Evolutionary conservation across 2,113 vertebrate species (phyloP).

Genomic region (Cyphomyrus discorhynchus): DNA sequence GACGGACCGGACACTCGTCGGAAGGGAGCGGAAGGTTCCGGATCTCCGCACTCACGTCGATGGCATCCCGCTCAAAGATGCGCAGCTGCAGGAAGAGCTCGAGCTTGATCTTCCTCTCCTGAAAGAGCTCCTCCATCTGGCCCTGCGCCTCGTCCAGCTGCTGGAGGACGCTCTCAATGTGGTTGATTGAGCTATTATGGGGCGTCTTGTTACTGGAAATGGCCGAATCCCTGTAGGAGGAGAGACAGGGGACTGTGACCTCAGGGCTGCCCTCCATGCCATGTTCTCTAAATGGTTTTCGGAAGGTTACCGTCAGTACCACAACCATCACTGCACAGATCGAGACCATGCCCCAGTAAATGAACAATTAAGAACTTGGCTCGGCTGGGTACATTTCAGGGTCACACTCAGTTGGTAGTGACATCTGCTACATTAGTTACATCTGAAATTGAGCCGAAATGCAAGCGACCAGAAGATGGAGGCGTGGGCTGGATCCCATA

Average conservation of each 20-base stretch:
- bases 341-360: neutral
- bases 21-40: neutral
- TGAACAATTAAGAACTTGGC: neutral
- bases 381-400: neutral
- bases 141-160: conserved; percentile 97
- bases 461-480: neutral
- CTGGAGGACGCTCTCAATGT: conserved; percentile 95
- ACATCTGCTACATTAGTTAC: neutral
- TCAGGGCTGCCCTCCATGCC: neutral
- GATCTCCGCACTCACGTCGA: conserved; percentile 78
- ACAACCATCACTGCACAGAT: neutral
- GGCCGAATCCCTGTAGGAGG: conserved; percentile 83
- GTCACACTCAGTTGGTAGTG: neutral
- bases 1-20: neutral
- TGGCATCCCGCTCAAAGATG: conserved; percentile 93
- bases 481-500: neutral
- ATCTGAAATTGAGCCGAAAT: neutral
- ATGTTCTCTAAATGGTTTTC: neutral
- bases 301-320: neutral
- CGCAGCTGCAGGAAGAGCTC: conserved; percentile 96
- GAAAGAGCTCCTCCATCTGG: conserved; percentile 98
- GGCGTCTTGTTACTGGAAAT: conserved; percentile 98
- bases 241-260: neutral
- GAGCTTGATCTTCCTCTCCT: conserved; percentile 97
- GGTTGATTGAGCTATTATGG: conserved; percentile 97